These are phyloP conservation scores for Pangasius larnaudii DNA, from an alignment of 2,797 vertebrate species.

Conservation along the genomic window DNA sequence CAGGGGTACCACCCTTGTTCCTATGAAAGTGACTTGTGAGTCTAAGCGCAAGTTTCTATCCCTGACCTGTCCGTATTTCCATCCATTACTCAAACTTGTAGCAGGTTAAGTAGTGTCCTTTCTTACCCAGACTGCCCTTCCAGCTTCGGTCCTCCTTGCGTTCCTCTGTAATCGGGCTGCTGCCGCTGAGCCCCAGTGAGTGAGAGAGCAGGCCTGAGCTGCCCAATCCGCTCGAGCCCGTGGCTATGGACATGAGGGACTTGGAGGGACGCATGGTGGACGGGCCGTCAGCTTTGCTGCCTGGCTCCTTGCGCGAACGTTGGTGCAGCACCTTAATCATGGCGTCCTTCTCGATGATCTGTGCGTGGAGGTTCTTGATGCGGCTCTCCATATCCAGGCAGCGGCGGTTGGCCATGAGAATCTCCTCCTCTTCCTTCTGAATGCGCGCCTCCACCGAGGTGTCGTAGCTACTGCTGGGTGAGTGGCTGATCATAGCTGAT, in stretches of 20 bases:
- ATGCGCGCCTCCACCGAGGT: constrained; percentile 93
- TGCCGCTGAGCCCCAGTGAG: constrained; percentile 86
- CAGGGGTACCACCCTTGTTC: background rate
- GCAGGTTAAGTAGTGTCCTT: background rate
- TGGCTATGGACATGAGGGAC: constrained; percentile 97
- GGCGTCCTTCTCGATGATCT: constrained; percentile 98
- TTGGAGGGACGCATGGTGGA: constrained; percentile 96
- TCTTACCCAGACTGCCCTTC: constrained; percentile 95
- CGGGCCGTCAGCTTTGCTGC: constrained; percentile 83
- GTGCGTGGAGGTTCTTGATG: constrained; percentile 97
- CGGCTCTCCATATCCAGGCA: constrained; percentile 99
- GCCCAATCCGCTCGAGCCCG: constrained; percentile 63
- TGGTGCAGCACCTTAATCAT: constrained; percentile 99
- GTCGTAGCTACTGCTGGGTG: constrained; percentile 92
- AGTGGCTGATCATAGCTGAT: constrained; percentile 83
- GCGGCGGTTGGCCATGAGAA: constrained; percentile 95
- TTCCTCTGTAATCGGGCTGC: constrained; percentile 92
- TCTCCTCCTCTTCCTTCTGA: constrained; percentile 98
- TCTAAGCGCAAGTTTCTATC: background rate
- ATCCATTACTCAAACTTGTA: constrained; percentile 2
- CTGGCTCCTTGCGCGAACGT: constrained; percentile 91
- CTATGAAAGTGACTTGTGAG: background rate
- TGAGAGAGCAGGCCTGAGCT: constrained; percentile 88
- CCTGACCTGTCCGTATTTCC: background rate
- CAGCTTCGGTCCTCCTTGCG: constrained; percentile 91